phyloP scores from a whole-genome alignment of 2,113 vertebrate species.

The Microtus pennsylvanicus region DNA sequence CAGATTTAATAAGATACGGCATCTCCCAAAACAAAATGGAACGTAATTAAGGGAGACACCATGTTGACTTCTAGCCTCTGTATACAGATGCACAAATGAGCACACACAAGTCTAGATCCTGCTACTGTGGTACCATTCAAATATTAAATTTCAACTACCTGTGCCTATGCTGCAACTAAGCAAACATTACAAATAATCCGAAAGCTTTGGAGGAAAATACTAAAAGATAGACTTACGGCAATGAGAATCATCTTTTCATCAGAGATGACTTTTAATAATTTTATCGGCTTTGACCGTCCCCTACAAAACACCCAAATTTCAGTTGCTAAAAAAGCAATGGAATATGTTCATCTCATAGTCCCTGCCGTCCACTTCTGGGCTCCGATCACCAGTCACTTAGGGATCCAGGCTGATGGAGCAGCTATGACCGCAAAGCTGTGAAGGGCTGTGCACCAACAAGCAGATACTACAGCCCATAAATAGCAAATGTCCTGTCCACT shows the following conservation, averaged over 20 bases:
- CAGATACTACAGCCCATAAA: background rate
- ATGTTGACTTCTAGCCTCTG: no score
- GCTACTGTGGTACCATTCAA: background rate
- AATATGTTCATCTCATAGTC: background rate
- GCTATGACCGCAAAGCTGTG: background rate
- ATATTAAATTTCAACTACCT: constrained; percentile 11
- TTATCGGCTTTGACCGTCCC: background rate
- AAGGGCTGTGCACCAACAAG: background rate
- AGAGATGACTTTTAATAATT: background rate
- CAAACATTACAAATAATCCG: background rate
- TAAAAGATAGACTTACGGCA: background rate
- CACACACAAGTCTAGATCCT: background rate
- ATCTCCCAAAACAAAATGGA: background rate
- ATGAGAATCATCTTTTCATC: constrained; percentile 18
- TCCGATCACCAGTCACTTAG: background rate
- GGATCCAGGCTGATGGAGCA: background rate
- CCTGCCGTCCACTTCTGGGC: background rate
- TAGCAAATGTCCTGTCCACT: background rate
- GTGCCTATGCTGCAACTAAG: background rate
- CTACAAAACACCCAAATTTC: background rate
- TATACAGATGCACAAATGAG: no score
- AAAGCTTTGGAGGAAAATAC: background rate
- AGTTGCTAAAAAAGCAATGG: background rate
- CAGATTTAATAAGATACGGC: background rate
- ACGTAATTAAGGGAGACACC: background rate